Conservation (phyloP, 2,888 invertebrate genomes). For the Schizaphis graminum region DNA sequence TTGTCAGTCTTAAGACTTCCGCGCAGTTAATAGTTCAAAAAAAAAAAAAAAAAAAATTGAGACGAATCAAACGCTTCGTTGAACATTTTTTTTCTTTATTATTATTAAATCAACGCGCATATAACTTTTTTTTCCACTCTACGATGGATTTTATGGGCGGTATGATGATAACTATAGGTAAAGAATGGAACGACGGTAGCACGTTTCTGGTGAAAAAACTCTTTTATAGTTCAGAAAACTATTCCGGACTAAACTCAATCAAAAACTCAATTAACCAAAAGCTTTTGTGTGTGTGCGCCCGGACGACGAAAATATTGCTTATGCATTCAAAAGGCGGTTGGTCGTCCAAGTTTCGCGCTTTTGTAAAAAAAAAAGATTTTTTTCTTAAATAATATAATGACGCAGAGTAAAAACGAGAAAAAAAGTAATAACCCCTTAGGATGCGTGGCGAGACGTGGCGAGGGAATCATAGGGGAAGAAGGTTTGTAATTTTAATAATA, state of each 20-base stretch:
- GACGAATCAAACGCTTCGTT: neutral
- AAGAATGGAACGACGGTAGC: neutral
- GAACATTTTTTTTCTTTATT: slow-evolving; percentile 8
- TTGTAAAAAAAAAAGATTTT: slow-evolving; percentile 1
- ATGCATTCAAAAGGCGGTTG: slow-evolving; percentile 39
- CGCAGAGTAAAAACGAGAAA: neutral
- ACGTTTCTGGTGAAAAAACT: slow-evolving; percentile 28
- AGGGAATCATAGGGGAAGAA: neutral
- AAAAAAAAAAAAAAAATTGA: neutral
- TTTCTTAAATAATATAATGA: slow-evolving; percentile 37
- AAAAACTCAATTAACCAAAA: slow-evolving; percentile 49
- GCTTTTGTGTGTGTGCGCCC: slow-evolving; percentile 1
- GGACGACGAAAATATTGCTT: slow-evolving; percentile 51
- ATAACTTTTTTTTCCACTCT: neutral
- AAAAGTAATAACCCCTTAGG: slow-evolving; percentile 48
- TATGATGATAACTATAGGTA: neutral
- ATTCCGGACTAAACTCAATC: slow-evolving; percentile 40
- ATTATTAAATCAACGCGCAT: slow-evolving; percentile 9
- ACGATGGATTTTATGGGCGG: neutral
- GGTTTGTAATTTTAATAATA: slow-evolving; percentile 62
- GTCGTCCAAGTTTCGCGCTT: slow-evolving; percentile 3
- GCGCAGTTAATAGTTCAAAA: neutral
- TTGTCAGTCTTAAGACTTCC: neutral
- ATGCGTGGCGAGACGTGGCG: neutral
- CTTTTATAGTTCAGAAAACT: slow-evolving; percentile 43